These are phyloP conservation scores for Capricornis sumatraensis DNA, from an alignment of 2,113 vertebrate genomes.

Conservation along the genomic window DNA sequence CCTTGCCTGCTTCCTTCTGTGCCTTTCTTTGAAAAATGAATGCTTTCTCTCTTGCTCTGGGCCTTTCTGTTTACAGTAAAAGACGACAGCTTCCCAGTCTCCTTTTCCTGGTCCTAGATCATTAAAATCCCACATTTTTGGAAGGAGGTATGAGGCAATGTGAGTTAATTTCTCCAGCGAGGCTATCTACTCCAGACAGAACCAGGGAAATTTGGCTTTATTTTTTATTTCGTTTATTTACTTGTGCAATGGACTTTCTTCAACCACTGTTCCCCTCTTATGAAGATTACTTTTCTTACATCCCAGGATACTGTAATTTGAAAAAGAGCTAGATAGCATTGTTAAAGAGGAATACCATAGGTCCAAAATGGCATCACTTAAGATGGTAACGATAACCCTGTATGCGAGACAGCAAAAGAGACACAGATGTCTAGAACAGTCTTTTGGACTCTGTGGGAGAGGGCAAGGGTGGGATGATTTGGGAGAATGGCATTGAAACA, in stretches of 20 bases:
- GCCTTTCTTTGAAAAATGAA: constrained; percentile 47
- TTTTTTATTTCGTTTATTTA: constrained; percentile 34
- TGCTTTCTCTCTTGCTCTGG: background rate
- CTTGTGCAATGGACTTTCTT: background rate
- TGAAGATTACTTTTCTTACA: background rate
- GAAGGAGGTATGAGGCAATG: background rate
- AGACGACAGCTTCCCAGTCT: background rate
- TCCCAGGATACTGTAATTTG: background rate
- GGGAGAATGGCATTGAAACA: no score
- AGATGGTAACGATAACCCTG: no score
- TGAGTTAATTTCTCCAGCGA: background rate
- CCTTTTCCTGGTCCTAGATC: background rate
- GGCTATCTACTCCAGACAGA: background rate
- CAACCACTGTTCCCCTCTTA: background rate
- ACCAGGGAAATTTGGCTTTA: constrained; percentile 13
- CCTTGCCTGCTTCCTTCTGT: constrained; percentile 42
- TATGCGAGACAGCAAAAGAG: no score
- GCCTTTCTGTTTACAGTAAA: constrained; percentile 11
- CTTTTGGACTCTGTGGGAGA: no score
- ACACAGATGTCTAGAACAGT: no score
- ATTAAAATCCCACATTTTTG: constrained; percentile 2
- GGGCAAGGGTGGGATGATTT: no score
- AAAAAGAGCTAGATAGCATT: background rate
- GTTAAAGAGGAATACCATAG: background rate
- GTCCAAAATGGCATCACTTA: background rate